These are phyloP conservation scores for Pollenia labialis DNA, from an alignment of 2,888 invertebrate species.

Conservation along the genomic window DNA sequence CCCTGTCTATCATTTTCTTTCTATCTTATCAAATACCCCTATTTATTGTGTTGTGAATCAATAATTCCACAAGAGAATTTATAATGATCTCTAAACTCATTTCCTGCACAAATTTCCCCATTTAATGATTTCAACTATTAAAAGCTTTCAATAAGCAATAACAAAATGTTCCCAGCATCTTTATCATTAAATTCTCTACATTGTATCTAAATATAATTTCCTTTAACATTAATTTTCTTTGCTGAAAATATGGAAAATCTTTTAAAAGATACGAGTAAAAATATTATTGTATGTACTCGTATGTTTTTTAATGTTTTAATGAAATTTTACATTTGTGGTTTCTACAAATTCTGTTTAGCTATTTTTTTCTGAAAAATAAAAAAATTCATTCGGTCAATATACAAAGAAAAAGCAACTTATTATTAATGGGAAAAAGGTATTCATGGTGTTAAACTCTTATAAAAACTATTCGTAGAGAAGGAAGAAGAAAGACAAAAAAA, in stretches of 20 bases:
- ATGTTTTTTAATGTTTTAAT: background rate
- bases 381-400: constrained; percentile 17
- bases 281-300: background rate
- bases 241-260: constrained; percentile 23
- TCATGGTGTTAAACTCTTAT: background rate
- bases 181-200: constrained; percentile 15
- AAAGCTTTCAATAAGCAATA: constrained; percentile 29
- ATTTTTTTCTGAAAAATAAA: background rate
- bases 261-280: background rate
- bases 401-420: background rate
- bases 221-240: constrained; percentile 29
- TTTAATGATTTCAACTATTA: constrained; percentile 21
- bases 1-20: background rate
- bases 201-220: constrained; percentile 43
- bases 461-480: background rate
- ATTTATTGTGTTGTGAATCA: background rate
- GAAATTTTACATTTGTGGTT: constrained; percentile 8
- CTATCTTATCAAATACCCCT: too few relatives aligned
- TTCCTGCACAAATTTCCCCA: constrained; percentile 45
- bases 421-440: constrained; percentile 49
- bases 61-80: background rate
- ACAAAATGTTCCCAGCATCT: constrained; percentile 33
- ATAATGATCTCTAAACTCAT: constrained; percentile 18
- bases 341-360: constrained; percentile 11
- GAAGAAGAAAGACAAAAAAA: constrained; percentile 9